phyloP scores from a whole-genome alignment of 2,113 vertebrate species.

The Eurypyga helias region DNA sequence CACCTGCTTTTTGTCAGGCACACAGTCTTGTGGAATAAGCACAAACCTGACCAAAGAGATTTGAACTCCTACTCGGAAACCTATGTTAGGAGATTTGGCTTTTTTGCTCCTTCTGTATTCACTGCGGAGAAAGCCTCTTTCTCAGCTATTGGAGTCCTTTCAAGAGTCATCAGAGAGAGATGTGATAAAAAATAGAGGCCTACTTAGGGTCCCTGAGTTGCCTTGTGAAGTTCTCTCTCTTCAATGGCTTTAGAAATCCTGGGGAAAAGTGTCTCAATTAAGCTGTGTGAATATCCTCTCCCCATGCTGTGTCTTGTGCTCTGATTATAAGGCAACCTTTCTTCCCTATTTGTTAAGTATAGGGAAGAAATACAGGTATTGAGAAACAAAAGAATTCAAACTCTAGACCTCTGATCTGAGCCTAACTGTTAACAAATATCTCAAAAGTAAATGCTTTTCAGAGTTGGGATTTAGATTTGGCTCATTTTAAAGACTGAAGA shows the following conservation, averaged over 20 bases:
- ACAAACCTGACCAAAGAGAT: not conserved
- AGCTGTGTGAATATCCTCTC: not conserved
- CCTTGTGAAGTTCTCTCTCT: not conserved
- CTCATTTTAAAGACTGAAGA: not conserved
- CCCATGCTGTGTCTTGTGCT: not conserved
- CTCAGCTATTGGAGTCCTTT: not conserved
- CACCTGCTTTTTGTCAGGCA: not conserved
- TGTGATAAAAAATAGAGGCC: not conserved
- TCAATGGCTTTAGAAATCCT: not conserved
- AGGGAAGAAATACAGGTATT: not conserved
- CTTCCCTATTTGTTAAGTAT: not conserved
- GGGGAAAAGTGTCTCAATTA: not conserved
- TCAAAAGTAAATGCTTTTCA: not conserved
- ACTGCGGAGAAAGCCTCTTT: not conserved
- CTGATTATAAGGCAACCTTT: not conserved
- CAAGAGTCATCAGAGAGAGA: not conserved
- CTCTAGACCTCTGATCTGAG: not conserved
- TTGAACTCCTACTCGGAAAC: not conserved
- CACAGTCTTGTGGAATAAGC: not conserved
- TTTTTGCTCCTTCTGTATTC: not conserved
- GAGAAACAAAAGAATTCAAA: not conserved
- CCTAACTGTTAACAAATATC: not conserved
- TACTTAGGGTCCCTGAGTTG: not conserved
- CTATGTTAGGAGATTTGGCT: not conserved
- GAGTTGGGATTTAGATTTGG: not conserved